These are phyloP conservation scores for Trididemnum miniatum DNA, from an alignment of 23 tunicate genomes.

Conservation along the genomic window DNA sequence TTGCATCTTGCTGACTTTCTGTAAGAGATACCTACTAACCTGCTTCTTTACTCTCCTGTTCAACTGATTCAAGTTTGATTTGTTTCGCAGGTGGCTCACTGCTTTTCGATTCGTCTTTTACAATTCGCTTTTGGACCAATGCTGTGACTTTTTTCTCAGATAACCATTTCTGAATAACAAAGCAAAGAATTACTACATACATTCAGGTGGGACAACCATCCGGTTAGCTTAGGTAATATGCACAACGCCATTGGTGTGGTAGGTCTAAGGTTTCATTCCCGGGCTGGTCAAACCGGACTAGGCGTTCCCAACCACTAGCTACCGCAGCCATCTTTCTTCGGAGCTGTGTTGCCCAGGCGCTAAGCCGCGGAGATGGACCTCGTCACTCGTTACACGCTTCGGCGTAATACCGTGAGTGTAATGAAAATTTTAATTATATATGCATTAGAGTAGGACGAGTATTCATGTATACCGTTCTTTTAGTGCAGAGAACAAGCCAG, in stretches of 20 bases:
- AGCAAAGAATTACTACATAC: too few species aligned
- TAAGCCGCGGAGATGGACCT: neutral
- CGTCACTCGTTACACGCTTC: neutral
- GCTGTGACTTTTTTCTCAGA: constrained; percentile 60
- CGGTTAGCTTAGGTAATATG: too few species aligned
- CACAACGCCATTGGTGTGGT: neutral
- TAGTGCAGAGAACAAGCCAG: too few species aligned
- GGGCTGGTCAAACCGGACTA: neutral
- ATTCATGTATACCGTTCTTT: too few species aligned
- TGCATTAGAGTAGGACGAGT: too few species aligned
- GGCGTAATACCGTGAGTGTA: neutral
- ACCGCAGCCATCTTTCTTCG: neutral
- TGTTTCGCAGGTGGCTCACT: constrained; percentile 60
- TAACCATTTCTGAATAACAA: constrained; percentile 69
- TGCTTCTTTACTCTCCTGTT: neutral
- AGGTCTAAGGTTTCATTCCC: neutral
- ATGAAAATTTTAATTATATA: too few species aligned
- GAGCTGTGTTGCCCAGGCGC: neutral
- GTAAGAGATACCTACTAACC: too few species aligned
- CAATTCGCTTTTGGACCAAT: constrained; percentile 32
- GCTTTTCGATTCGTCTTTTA: neutral
- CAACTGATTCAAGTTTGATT: constrained; percentile 32
- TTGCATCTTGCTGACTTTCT: too few species aligned
- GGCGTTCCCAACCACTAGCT: neutral
- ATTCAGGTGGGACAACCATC: too few species aligned